Base-by-base conservation (phyloP, 2,113 vertebrate species). In the Barbus barbus region DNA sequence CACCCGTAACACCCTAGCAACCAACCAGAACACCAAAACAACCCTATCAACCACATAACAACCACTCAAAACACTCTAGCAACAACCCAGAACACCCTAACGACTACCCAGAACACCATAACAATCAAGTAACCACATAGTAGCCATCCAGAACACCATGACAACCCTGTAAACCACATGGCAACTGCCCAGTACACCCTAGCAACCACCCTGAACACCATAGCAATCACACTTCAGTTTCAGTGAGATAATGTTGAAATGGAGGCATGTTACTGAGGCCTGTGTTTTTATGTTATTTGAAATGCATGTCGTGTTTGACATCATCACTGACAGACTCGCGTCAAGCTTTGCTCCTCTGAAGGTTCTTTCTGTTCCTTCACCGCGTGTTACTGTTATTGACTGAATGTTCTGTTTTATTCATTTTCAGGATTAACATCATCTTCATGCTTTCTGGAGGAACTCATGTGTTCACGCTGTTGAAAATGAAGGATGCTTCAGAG, bases 401-500 rank as follows among this genome's bases (percentile, higher is more conserved):
- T 63, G 24, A 46, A 26, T 18, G 33, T 46, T 79, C 22, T 69
- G 36, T 3, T 65, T 53, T 18, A 24, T 82, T 31, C 65, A 5
- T 87, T 87, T 81, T 20, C 78, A 87, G 88, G 86, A 87, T 77
- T 87, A 86, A 82, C 28, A 22, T 41, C 38, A 24, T 69, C 86
- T 73, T 87, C 85, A 46, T 16, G 51, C 79, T 67, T 44, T 53
- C 82, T 60, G 73, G 61, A 69, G 26, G 33, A 75, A 38, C 58
- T 82, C 72, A 38, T 14, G 60, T 77, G 67, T 77, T 76, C 76
- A 88, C 14, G 65, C 36, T 81, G 83, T 20, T 58, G 24, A 74
- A 46, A 83, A 81, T 38, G 51, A 81, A 65, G 61, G 77, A 83
- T 41, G 67, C 79, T 86, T 84, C 72, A 58, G 78, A 73, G 67